Base-by-base conservation (phyloP, 1,140 invertebrate species). In the Cyrtorhinus lividipennis region DNA sequence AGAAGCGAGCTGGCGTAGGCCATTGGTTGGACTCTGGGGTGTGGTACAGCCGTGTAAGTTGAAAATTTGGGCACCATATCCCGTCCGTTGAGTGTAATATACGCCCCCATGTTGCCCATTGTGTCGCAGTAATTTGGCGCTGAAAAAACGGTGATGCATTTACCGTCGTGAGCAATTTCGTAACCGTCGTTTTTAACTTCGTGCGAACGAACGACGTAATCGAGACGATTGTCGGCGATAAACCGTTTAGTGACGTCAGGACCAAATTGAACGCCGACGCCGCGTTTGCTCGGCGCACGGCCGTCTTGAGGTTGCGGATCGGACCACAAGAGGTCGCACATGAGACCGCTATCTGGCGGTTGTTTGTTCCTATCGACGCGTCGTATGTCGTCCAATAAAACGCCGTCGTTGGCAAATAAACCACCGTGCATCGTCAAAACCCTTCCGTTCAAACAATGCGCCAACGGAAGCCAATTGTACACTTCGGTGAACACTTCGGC, bases 51-150 rank as follows among this genome's bases (percentile, higher is more conserved):
- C 74, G 88, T 84, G 74, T 95, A 99, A 15, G 88, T 85, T 57
- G 85, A 91, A 77, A 87, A 96, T 67, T 92, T 83, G 38, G 95
- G 96, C 71, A 81, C 84, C 76, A 97, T 83, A 71, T 90, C 83
- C 73, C 91, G 89, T 61, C 95, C 96, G 62, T 84, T 92, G 70
- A 98, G 81, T 65, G 83, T 95, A 70, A 99, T 97, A 76, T 94
- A 98, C 69, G 96, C 95, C 72, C 95, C 96, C 76, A 89, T 87
- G 77, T 99, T 99, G 70, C 92, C 93, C 89, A 98, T 96, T 56
- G 90, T 90, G 86, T 99, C 96, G 85, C 95, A 99, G 80, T 98
- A 99, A 78, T 99, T 99, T 64, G 96, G 96, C 66, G 96, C 96
- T 22, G 94, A 98, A 77, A 96, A 96, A 2, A 96, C 91, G 1